A percentile compares a stretch with the other conserved stretches of the same genome.
Evolutionary conservation across 92 coral and sea anemone genomes (phyloP).

Genomic region (Montipora capitata): DNA sequence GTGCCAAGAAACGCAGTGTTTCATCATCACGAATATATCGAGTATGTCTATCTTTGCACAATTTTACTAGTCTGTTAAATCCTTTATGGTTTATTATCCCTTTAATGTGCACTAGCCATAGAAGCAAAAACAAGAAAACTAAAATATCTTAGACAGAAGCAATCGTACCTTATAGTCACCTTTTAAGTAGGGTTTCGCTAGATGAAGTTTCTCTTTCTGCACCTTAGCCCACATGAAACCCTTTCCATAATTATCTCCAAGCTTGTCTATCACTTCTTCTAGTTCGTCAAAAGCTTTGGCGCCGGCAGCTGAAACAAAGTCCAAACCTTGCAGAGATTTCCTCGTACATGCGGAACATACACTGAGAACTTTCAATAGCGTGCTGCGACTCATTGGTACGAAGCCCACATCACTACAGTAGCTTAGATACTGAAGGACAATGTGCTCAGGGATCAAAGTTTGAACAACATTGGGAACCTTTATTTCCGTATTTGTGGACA

Average conservation of each 20-base stretch:
- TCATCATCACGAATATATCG: no score
- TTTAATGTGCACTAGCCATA: no score
- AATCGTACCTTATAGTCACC: no score
- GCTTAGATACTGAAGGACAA: neutral
- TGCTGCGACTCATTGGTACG: slow-evolving; percentile 17
- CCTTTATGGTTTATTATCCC: no score
- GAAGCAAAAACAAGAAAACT: no score
- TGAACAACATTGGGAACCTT: neutral
- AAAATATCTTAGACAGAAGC: no score
- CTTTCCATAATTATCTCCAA: slow-evolving; percentile 14
- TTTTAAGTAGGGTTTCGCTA: no score
- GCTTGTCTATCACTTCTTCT: slow-evolving; percentile 13
- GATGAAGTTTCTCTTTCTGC: no score
- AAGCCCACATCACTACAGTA: neutral
- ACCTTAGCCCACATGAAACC: neutral
- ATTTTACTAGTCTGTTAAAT: no score
- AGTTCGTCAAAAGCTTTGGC: slow-evolving; percentile 55
- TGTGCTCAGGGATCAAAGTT: neutral
- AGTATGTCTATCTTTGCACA: no score
- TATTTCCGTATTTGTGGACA: neutral
- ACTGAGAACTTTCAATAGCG: neutral
- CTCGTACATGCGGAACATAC: slow-evolving; percentile 33
- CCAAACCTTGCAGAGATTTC: slow-evolving; percentile 46
- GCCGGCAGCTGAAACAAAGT: slow-evolving; percentile 35
- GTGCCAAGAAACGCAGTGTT: no score